Conservation (phyloP, 1,140 invertebrate species). For the Drosophila saltans region DNA sequence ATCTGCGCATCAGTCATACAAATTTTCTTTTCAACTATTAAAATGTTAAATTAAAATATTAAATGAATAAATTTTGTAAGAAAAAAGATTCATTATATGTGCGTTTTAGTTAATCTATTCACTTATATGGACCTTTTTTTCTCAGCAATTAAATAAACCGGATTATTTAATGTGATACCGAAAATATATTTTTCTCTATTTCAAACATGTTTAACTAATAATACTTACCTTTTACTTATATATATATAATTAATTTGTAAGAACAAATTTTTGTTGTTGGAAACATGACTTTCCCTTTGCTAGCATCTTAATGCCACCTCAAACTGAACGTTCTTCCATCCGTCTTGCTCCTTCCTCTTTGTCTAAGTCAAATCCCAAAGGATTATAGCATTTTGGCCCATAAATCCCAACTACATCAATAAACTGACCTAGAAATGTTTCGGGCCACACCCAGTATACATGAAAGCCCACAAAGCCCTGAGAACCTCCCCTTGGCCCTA, state of each 20-base stretch:
- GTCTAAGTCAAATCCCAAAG: constrained; percentile 69
- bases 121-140: no score
- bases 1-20: no score
- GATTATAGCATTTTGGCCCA: constrained; percentile 64
- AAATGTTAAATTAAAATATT: no score
- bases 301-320: neutral
- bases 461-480: constrained; percentile 14
- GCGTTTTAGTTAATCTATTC: no score
- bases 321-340: neutral
- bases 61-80: no score
- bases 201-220: neutral
- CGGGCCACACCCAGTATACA: constrained; percentile 16
- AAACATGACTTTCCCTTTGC: constrained; percentile 2
- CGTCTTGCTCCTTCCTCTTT: neutral
- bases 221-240: neutral
- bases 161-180: no score
- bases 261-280: constrained; percentile 9
- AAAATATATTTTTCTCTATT: neutral
- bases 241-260: constrained; percentile 5
- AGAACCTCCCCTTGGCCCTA: constrained; percentile 38
- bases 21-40: no score
- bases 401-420: constrained; percentile 64
- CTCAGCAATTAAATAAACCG: no score
- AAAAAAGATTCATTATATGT: no score
- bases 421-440: constrained; percentile 57